phyloP scores from a whole-genome alignment of 2,113 vertebrate species.

The Pogonocichla stellata region DNA sequence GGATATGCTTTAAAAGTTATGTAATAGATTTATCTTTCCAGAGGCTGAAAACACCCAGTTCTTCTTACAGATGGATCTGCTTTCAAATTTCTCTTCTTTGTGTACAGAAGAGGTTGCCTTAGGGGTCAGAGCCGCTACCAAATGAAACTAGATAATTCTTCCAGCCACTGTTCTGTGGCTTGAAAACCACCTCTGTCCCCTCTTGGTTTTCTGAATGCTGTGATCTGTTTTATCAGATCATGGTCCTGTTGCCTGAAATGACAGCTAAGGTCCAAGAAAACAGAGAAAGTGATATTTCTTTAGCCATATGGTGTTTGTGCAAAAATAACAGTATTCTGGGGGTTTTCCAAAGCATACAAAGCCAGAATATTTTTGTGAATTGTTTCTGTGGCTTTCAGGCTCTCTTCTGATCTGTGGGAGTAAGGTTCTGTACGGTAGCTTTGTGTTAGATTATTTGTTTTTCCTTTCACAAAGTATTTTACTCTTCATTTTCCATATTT shows the following conservation, averaged over 20 bases:
- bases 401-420: neutral
- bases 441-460: neutral
- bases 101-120: neutral
- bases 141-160: neutral
- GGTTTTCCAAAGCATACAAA: neutral
- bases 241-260: neutral
- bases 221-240: neutral
- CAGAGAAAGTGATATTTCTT: neutral
- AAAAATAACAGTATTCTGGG: slow-evolving; percentile 12
- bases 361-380: neutral
- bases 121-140: neutral
- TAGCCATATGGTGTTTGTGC: slow-evolving; percentile 20
- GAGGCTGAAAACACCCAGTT: neutral
- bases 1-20: neutral
- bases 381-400: neutral
- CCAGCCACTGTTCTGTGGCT: neutral
- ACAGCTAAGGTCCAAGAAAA: neutral
- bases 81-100: neutral
- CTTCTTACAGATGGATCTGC: neutral
- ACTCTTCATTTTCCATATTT: neutral
- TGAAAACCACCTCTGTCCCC: neutral
- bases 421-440: neutral
- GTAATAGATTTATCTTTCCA: neutral
- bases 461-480: neutral
- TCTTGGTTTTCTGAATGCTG: neutral